Percentiles rank a stretch among this genome's conserved stretches.
phyloP scores from a whole-genome alignment of 1,140 invertebrate genomes.

The Zaprionus lachaisei region DNA sequence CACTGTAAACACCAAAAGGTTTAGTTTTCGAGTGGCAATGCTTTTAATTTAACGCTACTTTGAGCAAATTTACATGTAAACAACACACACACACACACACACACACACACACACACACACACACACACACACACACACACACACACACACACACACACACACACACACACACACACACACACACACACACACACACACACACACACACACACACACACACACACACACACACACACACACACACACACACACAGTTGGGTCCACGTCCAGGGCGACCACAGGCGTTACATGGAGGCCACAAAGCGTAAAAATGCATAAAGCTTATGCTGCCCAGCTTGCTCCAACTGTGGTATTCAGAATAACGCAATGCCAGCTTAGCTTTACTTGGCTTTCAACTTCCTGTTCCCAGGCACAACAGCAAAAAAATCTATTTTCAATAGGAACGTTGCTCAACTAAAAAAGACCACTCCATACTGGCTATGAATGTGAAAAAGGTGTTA shows the following conservation, averaged over 20 bases:
- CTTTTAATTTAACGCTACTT: conserved; percentile 70
- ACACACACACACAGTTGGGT: neutral
- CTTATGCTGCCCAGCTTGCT: conserved; percentile 45
- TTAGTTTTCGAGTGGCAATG: conserved; percentile 56
- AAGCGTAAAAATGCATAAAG: conserved; percentile 76
- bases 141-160: neutral
- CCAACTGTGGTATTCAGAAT: conserved; percentile 37
- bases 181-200: neutral
- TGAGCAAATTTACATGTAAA: conserved; percentile 70
- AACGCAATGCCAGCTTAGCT: conserved; percentile 64
- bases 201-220: conserved; percentile 2
- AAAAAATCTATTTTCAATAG: conserved; percentile 68
- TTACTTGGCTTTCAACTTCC: conserved; percentile 27
- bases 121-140: neutral
- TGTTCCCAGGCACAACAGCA: conserved; percentile 48
- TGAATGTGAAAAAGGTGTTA: conserved; percentile 71
- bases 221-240: neutral
- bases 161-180: neutral
- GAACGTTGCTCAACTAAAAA: conserved; percentile 28
- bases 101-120: neutral
- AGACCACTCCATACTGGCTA: conserved; percentile 27
- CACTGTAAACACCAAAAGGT: conserved; percentile 49
- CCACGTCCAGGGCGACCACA: neutral
- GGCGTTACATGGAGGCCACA: conserved; percentile 55
- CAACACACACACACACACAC: conserved; percentile 10